phyloP scores from a whole-genome alignment of 2,113 vertebrate species.

The Lophius piscatorius region DNA sequence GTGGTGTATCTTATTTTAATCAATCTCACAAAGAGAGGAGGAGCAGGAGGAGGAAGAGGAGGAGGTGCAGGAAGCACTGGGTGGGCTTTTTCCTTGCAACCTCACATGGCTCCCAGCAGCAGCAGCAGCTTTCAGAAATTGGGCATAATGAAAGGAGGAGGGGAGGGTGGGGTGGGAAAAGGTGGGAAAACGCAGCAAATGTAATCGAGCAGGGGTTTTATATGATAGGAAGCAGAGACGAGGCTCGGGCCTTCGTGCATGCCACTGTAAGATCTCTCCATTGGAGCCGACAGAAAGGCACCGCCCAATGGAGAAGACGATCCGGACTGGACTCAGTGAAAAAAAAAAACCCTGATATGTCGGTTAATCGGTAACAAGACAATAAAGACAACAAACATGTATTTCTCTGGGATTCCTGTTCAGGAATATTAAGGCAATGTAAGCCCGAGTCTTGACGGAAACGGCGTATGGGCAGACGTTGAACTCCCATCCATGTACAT shows the following conservation, averaged over 20 bases:
- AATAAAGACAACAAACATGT: neutral
- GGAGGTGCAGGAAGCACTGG: slow-evolving; percentile 13
- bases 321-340: slow-evolving; percentile 20
- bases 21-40: slow-evolving; percentile 43
- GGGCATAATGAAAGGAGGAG: slow-evolving; percentile 40
- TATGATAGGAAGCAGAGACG: slow-evolving; percentile 22
- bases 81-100: slow-evolving; percentile 54
- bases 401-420: neutral
- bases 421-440: neutral
- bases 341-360: slow-evolving; percentile 8
- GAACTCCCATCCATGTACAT: slow-evolving; percentile 5
- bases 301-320: slow-evolving; percentile 77
- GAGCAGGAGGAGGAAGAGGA: slow-evolving; percentile 7
- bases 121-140: slow-evolving; percentile 39
- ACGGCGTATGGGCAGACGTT: slow-evolving; percentile 20
- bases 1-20: slow-evolving; percentile 30
- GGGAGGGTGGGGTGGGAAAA: neutral
- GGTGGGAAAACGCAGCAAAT: slow-evolving; percentile 14
- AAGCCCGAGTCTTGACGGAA: slow-evolving; percentile 1
- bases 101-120: slow-evolving; percentile 61
- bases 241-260: slow-evolving; percentile 42
- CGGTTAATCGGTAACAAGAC: neutral
- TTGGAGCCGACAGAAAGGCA: slow-evolving; percentile 71
- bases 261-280: slow-evolving; percentile 48
- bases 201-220: slow-evolving; percentile 34